Conservation (phyloP, 2,797 vertebrate species). For the Arctocebus calabarensis region DNA sequence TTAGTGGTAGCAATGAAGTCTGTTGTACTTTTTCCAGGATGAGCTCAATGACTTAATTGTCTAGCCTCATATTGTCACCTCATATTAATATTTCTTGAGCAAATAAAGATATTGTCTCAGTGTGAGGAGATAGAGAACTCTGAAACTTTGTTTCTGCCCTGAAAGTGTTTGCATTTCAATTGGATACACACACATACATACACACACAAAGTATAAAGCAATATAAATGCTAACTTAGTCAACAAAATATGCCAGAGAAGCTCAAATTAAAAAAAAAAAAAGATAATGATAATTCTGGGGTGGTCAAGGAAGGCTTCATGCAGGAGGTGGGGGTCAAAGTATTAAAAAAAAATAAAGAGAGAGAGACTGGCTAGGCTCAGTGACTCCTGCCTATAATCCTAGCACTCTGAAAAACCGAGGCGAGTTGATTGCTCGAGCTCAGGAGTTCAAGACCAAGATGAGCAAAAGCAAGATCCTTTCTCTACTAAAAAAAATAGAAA, state of each 20-base stretch:
- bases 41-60: too few relatives aligned
- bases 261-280: background rate
- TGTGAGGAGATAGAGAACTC: background rate
- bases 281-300: background rate
- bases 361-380: too few relatives aligned
- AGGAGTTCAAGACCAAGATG: too few relatives aligned
- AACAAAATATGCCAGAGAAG: background rate
- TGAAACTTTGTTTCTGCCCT: constrained; percentile 6
- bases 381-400: too few relatives aligned
- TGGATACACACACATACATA: background rate
- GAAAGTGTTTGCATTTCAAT: constrained; percentile 4
- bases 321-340: background rate
- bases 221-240: background rate
- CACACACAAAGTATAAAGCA: background rate
- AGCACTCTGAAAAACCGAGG: too few relatives aligned
- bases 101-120: background rate
- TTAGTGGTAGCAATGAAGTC: too few relatives aligned
- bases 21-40: too few relatives aligned
- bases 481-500: too few relatives aligned
- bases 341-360: background rate
- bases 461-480: too few relatives aligned
- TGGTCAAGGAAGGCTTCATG: background rate
- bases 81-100: background rate
- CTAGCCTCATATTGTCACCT: background rate
- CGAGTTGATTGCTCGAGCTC: too few relatives aligned